Conservation (phyloP, 2,797 vertebrate genomes). For the Urophycis tenuis region DNA sequence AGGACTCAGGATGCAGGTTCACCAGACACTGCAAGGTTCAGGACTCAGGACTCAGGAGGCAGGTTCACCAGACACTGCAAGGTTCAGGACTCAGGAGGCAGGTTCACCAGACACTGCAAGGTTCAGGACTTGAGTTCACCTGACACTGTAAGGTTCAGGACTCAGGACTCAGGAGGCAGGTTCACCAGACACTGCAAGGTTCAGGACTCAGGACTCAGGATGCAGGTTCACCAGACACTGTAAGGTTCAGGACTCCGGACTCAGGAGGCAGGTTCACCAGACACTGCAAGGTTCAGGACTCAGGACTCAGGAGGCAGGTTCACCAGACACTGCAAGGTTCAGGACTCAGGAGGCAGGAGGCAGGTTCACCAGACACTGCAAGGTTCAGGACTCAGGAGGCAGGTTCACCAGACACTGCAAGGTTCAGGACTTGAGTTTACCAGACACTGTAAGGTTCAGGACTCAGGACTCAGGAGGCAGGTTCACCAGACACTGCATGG, state of each 20-base stretch:
- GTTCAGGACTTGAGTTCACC: conserved; percentile 52
- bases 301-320: conserved; percentile 39
- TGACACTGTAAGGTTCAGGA: too few relatives aligned
- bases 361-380: conserved; percentile 2
- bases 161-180: too few relatives aligned
- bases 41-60: conserved; percentile 55
- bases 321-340: too few relatives aligned
- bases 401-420: conserved; percentile 14
- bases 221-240: too few relatives aligned
- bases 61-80: too few relatives aligned
- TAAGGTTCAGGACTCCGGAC: too few relatives aligned
- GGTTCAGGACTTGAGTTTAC: conserved; percentile 41
- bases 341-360: too few relatives aligned
- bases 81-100: too few relatives aligned
- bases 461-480: too few relatives aligned
- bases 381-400: conserved; percentile 16
- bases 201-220: conserved; percentile 58
- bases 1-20: neutral
- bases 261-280: neutral
- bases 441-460: too few relatives aligned
- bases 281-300: conserved; percentile 49
- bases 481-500: conserved; percentile 20
- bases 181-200: conserved; percentile 29
- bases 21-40: conserved; percentile 40
- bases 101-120: conserved; percentile 18